Evolutionary conservation across 2,888 invertebrate species (phyloP), one percentile per base, ranked within the genome.

Genomic region (Agrilus biguttatus): DNA sequence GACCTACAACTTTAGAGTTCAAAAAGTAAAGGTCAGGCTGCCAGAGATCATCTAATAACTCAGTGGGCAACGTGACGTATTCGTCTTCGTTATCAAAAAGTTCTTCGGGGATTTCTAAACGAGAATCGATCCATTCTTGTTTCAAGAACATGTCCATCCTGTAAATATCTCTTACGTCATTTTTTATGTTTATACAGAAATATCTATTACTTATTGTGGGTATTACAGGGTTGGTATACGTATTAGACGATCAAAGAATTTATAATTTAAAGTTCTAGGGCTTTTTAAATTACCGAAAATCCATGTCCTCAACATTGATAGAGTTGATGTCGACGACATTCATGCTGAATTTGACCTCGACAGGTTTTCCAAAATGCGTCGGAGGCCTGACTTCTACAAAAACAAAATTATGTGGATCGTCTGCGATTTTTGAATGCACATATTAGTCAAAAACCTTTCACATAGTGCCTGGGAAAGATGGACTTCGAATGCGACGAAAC

Each of bases 251-350:
- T n/a, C n/a, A n/a, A n/a, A n/a, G n/a, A n/a, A n/a, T n/a, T n/a
- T n/a, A n/a, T n/a, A n/a, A n/a, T n/a, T n/a, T n/a, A n/a, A n/a
- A n/a, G 6, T 28, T 17, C 21, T 8, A 28, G 28, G 10, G 28
- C 28, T 41, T 41, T 23, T n/a, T 44, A 19, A 49, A 49, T 69
- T 69, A 85, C 86, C 86, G 77, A 66, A 88, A 85, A 65, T 87
- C 87, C 87, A 87, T 87, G 57, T 87, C 85, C 67, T 86, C 85
- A 47, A 87, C 86, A 59, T 86, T 87, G 52, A 88, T 86, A 17
- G 86, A 86, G 65, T 87, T 87, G 47, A 88, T 85, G 61, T 88
- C 87, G 49, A 87, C 83, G 34, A 88, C 81, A 62, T 82, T 83
- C 59, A 88, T 81, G 57, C 83, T 82, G 66, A 86, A 83, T 56